phyloP scores from a whole-genome alignment of 2,797 vertebrate genomes.

The Enteromius paludinosus region DNA sequence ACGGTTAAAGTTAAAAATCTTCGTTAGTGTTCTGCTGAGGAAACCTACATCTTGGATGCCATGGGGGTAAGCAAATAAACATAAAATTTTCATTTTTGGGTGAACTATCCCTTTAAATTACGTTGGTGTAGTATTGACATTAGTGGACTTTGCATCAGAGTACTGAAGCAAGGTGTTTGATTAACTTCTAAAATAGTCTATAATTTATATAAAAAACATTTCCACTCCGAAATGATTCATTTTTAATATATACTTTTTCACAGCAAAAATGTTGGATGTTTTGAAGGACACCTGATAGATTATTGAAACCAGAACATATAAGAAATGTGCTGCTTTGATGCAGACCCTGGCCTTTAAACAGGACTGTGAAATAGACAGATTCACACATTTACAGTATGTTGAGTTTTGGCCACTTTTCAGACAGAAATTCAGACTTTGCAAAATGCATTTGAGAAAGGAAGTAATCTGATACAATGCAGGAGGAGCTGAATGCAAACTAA shows the following conservation, averaged over 20 bases:
- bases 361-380: not conserved
- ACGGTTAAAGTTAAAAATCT: too few species aligned
- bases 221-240: not conserved
- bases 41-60: too few species aligned
- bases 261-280: not conserved
- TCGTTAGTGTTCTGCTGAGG: too few species aligned
- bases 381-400: not conserved
- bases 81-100: too few species aligned
- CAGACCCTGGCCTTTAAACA: not conserved
- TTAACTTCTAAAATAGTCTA: not conserved
- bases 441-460: not conserved
- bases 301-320: not conserved
- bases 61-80: too few species aligned
- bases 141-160: too few species aligned
- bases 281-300: not conserved
- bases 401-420: not conserved
- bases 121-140: too few species aligned
- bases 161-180: not conserved
- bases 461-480: not conserved
- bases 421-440: not conserved
- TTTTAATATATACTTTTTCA: too few species aligned
- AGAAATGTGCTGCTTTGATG: not conserved
- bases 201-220: not conserved
- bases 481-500: not conserved
- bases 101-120: too few species aligned